Evolutionary conservation across 2,888 invertebrate genomes (phyloP).

Genomic region (Diploptera punctata): DNA sequence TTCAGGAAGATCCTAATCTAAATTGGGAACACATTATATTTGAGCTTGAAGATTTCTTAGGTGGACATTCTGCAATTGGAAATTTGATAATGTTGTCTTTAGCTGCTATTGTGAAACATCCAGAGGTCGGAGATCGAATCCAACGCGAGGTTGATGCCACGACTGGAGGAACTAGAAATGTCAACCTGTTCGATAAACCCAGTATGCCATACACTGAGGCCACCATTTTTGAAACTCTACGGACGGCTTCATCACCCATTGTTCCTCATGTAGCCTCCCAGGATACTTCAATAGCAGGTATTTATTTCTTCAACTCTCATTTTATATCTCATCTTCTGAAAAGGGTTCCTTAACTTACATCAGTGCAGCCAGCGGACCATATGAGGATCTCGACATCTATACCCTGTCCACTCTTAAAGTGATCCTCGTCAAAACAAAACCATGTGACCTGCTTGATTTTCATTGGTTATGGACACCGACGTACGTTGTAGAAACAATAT

Average conservation of each 20-base stretch:
- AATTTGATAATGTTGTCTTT: slow-evolving; percentile 81
- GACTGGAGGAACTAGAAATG: slow-evolving; percentile 62
- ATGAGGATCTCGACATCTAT: too few relatives aligned
- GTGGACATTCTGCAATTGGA: slow-evolving; percentile 87
- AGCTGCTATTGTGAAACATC: slow-evolving; percentile 69
- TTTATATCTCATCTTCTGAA: too few relatives aligned
- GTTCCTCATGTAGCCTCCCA: slow-evolving; percentile 88
- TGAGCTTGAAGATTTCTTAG: slow-evolving; percentile 86
- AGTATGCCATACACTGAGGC: slow-evolving; percentile 82
- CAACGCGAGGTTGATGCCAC: slow-evolving; percentile 71
- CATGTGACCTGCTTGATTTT: too few relatives aligned
- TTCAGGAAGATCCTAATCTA: slow-evolving; percentile 70
- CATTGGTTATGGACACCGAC: too few relatives aligned
- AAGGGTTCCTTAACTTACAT: too few relatives aligned
- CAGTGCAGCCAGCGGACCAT: too few relatives aligned
- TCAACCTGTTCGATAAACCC: slow-evolving; percentile 70
- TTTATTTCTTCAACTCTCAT: too few relatives aligned
- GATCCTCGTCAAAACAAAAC: too few relatives aligned
- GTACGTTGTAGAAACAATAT: too few relatives aligned
- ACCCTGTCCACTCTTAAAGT: too few relatives aligned
- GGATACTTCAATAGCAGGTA: slow-evolving; percentile 70
- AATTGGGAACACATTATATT: slow-evolving; percentile 80
- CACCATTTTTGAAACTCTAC: slow-evolving; percentile 77
- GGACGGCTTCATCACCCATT: slow-evolving; percentile 85
- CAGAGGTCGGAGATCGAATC: slow-evolving; percentile 68